Percentiles rank a stretch among this genome's conserved stretches.
phyloP scores from a whole-genome alignment of 92 coral and sea anemone species.

The Actinernus sp. region DNA sequence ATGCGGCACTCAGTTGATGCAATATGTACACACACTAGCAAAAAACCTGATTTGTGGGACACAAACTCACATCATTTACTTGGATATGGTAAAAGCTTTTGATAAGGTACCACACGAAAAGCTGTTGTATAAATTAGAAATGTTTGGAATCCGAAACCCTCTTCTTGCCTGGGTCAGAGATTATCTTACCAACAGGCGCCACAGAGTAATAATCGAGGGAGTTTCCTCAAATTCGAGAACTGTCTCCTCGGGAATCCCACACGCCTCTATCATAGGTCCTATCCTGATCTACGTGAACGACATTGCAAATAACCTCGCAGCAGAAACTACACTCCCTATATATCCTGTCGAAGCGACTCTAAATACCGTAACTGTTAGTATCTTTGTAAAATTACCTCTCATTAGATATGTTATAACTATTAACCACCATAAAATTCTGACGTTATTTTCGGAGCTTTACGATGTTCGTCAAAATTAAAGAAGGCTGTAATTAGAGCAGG shows the following conservation, averaged over 20 bases:
- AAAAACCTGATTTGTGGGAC: background rate
- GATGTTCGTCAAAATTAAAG: too few relatives aligned
- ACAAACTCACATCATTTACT: slow-evolving; percentile 1
- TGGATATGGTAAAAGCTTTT: slow-evolving; percentile 7
- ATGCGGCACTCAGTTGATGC: too few relatives aligned
- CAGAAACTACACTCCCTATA: slow-evolving; percentile 13
- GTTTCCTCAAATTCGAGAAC: slow-evolving; percentile 20
- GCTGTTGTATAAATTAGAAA: slow-evolving; percentile 30
- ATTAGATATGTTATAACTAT: too few relatives aligned
- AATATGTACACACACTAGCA: too few relatives aligned
- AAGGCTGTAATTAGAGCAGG: too few relatives aligned
- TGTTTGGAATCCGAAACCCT: slow-evolving; percentile 29
- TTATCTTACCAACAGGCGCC: slow-evolving; percentile 38
- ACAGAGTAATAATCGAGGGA: slow-evolving; percentile 32
- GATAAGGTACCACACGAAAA: too few relatives aligned
- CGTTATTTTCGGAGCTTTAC: too few relatives aligned
- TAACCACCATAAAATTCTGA: too few relatives aligned
- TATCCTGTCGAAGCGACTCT: slow-evolving; percentile 2
- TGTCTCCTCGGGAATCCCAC: slow-evolving; percentile 43
- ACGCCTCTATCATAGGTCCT: slow-evolving; percentile 45
- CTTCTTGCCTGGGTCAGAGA: slow-evolving; percentile 33
- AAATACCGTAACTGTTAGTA: too few relatives aligned
- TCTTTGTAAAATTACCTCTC: too few relatives aligned
- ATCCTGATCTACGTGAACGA: slow-evolving; percentile 28
- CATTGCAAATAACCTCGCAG: slow-evolving; percentile 20